These are phyloP conservation scores for Sphyrna mokarran DNA, from an alignment of 2,113 vertebrate species.

Conservation along the genomic window DNA sequence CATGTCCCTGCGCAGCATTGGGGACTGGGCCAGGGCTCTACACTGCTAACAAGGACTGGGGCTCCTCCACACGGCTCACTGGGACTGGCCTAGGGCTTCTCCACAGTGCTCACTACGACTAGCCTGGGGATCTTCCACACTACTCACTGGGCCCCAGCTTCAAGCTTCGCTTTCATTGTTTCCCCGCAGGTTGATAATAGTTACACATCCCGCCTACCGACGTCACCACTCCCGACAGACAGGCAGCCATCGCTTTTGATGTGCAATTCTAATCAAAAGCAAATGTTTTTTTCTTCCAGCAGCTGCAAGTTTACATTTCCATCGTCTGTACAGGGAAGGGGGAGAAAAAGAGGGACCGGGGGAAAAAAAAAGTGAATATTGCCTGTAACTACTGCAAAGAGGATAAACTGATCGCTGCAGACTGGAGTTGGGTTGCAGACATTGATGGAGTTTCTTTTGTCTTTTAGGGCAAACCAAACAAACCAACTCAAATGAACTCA, in stretches of 20 bases:
- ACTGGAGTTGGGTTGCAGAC: background rate
- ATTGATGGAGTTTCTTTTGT: background rate
- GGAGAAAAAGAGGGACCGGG: too few species aligned
- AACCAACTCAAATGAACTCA: too few species aligned
- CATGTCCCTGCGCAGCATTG: background rate
- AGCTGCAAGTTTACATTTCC: too few species aligned
- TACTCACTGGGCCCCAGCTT: background rate
- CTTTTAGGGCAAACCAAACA: too few species aligned
- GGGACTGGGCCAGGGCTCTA: too few species aligned
- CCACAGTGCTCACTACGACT: too few species aligned
- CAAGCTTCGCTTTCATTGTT: conserved; percentile 13
- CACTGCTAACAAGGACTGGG: too few species aligned
- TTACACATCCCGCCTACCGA: background rate
- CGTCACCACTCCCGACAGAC: background rate
- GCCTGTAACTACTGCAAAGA: background rate
- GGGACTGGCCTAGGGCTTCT: too few species aligned
- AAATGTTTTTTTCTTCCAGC: background rate
- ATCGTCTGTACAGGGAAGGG: background rate
- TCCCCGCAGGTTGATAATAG: conserved; percentile 10
- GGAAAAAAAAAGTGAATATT: too few species aligned
- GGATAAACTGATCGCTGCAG: background rate
- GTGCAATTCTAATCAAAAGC: background rate
- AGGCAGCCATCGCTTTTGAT: background rate
- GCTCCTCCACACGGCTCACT: too few species aligned
- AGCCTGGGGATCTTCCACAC: too few species aligned